Base-by-base conservation (phyloP, 2,888 invertebrate species). In the Diplolepis rosae region DNA sequence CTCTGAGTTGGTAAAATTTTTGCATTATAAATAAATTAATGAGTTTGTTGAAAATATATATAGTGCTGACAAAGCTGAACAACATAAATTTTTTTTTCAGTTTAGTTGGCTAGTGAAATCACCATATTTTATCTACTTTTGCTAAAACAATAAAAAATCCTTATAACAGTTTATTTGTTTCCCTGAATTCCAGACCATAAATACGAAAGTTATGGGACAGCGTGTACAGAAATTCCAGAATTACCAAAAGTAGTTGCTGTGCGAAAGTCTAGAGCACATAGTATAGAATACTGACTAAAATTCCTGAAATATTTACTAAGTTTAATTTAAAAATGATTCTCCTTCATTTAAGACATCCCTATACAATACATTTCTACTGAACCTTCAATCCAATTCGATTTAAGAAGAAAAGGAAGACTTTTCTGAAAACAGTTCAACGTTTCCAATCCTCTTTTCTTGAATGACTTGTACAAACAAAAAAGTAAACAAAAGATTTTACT, bases 181-280 rank as follows among this genome's bases (percentile, higher is more conserved):
- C 35, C 1, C 39, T 61, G 39, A 61, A 61, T 61, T 61, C 39
- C 61, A 61, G 39, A 2, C 6, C 35, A 13, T 22, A 61, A 39
- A 24, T 39, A 39, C 61, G 39, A 61, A 61, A 61, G 24, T 61
- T 39, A 61, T 61, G 27, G 39, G 24, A 61, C 61, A 39, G n/a
- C 4, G 35, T 61, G 24, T 27, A 27, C 24, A 39, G 39, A 39
- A 61, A 61, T 61, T 13, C 7, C n/a, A n/a, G 18, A 11, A 24
- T 39, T 22, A 24, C 39, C 7, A 56, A 39, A 54, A 56, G 15
- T 24, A 56, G 6, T 52, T 52, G 6, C 3, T 5, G n/a, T n/a
- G 28, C 6, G n/a, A 15, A n/a, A 28, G n/a, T 6, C 24, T 11
- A n/a, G 27, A 2, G 2, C 3, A 52, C 39, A 1, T 39, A 13